A percentile compares a stretch with the other conserved stretches of the same genome.
These are phyloP conservation scores for Arizona elegans DNA, from an alignment of 2,113 vertebrate genomes.

Conservation along the genomic window DNA sequence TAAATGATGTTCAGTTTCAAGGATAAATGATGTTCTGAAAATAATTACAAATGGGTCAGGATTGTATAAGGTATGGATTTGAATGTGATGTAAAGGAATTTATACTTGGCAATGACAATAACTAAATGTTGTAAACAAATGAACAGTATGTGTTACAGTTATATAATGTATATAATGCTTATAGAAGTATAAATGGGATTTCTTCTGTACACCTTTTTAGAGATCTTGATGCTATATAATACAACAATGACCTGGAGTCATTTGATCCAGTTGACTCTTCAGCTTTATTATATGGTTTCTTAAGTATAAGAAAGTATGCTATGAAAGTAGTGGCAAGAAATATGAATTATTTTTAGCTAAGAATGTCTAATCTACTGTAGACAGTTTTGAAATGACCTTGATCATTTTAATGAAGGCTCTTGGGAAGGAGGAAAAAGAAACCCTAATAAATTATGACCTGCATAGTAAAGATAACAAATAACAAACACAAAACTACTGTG, in stretches of 20 bases:
- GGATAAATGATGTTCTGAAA: not conserved
- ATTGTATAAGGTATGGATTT: not conserved
- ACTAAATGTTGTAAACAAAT: not conserved
- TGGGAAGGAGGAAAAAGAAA: conserved; percentile 48
- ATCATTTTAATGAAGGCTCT: conserved; percentile 50
- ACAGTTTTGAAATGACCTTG: conserved; percentile 59
- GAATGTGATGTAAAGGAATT: not conserved
- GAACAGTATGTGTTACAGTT: too few relatives aligned
- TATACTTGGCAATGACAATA: not conserved
- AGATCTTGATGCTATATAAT: not conserved
- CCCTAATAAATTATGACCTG: conserved; percentile 54
- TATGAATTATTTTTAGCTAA: conserved; percentile 52
- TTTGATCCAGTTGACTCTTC: not conserved
- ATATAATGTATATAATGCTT: not conserved
- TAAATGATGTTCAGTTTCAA: not conserved
- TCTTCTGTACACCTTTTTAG: not conserved
- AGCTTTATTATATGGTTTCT: not conserved
- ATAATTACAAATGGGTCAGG: not conserved
- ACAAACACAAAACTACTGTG: conserved; percentile 4
- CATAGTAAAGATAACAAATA: conserved; percentile 48
- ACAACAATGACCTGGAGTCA: fast-evolving
- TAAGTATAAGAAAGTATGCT: conserved; percentile 22
- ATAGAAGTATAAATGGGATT: not conserved
- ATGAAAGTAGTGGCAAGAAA: conserved; percentile 42
- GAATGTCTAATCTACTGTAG: conserved; percentile 41